These are phyloP conservation scores for Clistopyga incitator DNA, from an alignment of 2,888 invertebrate genomes.

Conservation along the genomic window DNA sequence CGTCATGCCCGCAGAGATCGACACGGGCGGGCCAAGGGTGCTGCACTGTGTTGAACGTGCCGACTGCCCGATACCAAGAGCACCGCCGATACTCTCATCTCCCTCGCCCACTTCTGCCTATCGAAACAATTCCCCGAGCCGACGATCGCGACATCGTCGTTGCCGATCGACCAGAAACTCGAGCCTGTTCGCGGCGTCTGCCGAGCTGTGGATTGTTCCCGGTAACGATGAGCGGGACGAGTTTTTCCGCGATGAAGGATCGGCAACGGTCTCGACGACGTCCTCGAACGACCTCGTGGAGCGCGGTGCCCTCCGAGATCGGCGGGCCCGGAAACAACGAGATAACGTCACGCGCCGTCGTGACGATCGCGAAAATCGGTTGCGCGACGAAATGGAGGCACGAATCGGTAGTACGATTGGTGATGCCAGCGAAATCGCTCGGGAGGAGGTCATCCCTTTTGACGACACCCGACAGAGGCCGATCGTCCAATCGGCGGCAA, in stretches of 20 bases:
- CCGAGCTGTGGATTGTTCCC: slow-evolving; percentile 46
- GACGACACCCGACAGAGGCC: slow-evolving; percentile 38
- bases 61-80: slow-evolving; percentile 75
- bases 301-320: neutral
- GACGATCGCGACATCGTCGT: slow-evolving; percentile 10
- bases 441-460: slow-evolving; percentile 26
- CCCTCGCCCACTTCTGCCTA: neutral
- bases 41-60: slow-evolving; percentile 80
- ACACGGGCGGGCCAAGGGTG: slow-evolving; percentile 81
- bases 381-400: slow-evolving; percentile 9
- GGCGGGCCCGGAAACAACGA: slow-evolving; percentile 14
- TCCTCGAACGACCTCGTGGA: slow-evolving; percentile 48
- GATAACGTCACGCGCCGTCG: slow-evolving; percentile 27
- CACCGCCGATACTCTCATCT: slow-evolving; percentile 42
- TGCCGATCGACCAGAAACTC: slow-evolving; percentile 10
- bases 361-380: slow-evolving; percentile 14
- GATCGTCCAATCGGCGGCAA: slow-evolving; percentile 45
- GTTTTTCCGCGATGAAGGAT: slow-evolving; percentile 55
- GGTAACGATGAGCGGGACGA: slow-evolving; percentile 61
- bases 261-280: slow-evolving; percentile 33
- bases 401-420: neutral
- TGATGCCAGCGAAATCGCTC: slow-evolving; percentile 28
- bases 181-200: slow-evolving; percentile 6
- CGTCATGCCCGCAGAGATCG: slow-evolving; percentile 82
- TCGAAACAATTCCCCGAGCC: slow-evolving; percentile 14